Conservation (phyloP, 2,113 vertebrate species). For the Actenoides lindsayi region DNA sequence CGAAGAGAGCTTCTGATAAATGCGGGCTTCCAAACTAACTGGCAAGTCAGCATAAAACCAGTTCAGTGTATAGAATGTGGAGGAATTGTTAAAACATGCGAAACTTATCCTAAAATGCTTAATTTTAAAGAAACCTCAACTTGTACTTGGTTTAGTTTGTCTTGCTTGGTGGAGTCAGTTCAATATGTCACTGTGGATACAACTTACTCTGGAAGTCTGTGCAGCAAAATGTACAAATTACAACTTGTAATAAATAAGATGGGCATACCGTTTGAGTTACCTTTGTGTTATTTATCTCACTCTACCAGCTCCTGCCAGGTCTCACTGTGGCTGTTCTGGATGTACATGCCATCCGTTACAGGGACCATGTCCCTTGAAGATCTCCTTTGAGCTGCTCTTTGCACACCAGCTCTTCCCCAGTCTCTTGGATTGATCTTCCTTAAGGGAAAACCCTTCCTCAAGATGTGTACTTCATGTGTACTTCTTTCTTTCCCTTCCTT, state of each 20-base stretch:
- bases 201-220: background rate
- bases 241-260: background rate
- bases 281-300: background rate
- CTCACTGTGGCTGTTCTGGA: background rate
- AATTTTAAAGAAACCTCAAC: background rate
- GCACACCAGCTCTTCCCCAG: background rate
- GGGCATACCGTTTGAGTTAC: background rate
- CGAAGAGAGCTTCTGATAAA: background rate
- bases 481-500: background rate
- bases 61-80: background rate
- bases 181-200: background rate
- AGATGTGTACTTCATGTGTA: background rate
- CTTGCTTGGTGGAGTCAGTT: background rate
- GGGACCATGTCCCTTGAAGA: background rate
- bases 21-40: background rate
- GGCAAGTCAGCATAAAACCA: background rate
- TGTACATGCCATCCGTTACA: background rate
- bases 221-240: background rate
- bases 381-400: background rate
- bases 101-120: background rate
- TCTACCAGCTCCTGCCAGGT: background rate
- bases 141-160: background rate
- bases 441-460: background rate
- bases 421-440: background rate
- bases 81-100: background rate